phyloP scores from a whole-genome alignment of 2,888 invertebrate genomes.

The Torymus texanus region DNA sequence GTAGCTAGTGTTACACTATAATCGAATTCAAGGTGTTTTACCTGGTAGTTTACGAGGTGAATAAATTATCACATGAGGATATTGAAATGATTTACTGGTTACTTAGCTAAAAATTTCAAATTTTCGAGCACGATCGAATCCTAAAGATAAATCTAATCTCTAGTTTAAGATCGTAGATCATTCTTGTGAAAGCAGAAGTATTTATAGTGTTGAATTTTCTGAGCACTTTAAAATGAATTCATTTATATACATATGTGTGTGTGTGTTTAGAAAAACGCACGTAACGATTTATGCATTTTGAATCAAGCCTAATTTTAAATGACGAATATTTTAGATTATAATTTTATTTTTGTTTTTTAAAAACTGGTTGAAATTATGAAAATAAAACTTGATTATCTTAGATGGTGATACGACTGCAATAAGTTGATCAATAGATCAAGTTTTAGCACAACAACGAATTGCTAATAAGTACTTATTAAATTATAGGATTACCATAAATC shows the following conservation, averaged over 20 bases:
- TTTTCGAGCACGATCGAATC: constrained; percentile 41
- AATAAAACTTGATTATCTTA: too few relatives aligned
- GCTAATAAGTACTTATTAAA: too few relatives aligned
- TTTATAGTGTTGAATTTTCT: constrained; percentile 39
- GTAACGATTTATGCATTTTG: constrained; percentile 21
- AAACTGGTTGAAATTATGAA: too few relatives aligned
- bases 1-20: constrained; percentile 5
- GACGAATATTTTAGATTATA: neutral
- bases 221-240: constrained; percentile 38
- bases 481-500: too few relatives aligned
- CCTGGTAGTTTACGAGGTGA: constrained; percentile 29
- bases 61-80: constrained; percentile 39
- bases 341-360: too few relatives aligned
- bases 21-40: constrained; percentile 38
- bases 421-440: too few relatives aligned
- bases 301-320: constrained; percentile 12
- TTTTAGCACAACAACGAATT: too few relatives aligned
- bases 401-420: too few relatives aligned
- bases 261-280: constrained; percentile 4
- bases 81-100: constrained; percentile 36
- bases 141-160: constrained; percentile 35
- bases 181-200: constrained; percentile 41
- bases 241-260: neutral
- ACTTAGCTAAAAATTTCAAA: constrained; percentile 41
- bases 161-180: constrained; percentile 41